Conservation (phyloP, 2,113 vertebrate genomes). For the Acanthochromis polyacanthus region DNA sequence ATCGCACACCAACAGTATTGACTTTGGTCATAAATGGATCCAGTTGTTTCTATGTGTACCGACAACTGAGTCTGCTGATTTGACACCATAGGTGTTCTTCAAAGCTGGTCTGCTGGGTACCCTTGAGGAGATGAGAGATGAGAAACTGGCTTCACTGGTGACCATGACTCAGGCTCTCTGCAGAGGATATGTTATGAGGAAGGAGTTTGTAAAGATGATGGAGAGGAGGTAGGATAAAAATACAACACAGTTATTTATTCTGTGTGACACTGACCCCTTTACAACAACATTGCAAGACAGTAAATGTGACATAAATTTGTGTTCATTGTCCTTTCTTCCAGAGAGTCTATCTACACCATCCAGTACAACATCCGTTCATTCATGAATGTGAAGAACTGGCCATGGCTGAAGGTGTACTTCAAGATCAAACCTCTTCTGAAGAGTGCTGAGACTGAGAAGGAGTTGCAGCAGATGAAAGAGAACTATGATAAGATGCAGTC, state of each 20-base stretch:
- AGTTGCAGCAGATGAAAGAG: slow-evolving; percentile 80
- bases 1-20: not conserved
- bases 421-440: slow-evolving; percentile 80
- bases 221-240: slow-evolving; percentile 62
- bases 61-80: not conserved
- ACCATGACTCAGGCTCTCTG: slow-evolving; percentile 84
- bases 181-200: slow-evolving; percentile 79
- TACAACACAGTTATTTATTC: not conserved
- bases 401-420: slow-evolving; percentile 83
- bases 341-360: slow-evolving; percentile 87
- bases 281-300: no score
- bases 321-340: slow-evolving; percentile 9
- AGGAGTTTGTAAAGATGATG: slow-evolving; percentile 82
- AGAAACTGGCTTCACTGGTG: slow-evolving; percentile 87
- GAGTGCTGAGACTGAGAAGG: slow-evolving; percentile 74
- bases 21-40: not conserved
- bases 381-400: slow-evolving; percentile 85
- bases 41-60: no score
- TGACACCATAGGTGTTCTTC: slow-evolving; percentile 91
- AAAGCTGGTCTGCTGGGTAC: slow-evolving; percentile 93
- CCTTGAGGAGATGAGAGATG: slow-evolving; percentile 95
- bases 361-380: slow-evolving; percentile 89
- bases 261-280: not conserved
- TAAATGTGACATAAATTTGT: not conserved
- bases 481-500: slow-evolving; percentile 90